Percentiles rank a stretch among this genome's conserved stretches.
Evolutionary conservation across 1,140 invertebrate species (phyloP).

Genomic region (Pogonomyrmex californicus): DNA sequence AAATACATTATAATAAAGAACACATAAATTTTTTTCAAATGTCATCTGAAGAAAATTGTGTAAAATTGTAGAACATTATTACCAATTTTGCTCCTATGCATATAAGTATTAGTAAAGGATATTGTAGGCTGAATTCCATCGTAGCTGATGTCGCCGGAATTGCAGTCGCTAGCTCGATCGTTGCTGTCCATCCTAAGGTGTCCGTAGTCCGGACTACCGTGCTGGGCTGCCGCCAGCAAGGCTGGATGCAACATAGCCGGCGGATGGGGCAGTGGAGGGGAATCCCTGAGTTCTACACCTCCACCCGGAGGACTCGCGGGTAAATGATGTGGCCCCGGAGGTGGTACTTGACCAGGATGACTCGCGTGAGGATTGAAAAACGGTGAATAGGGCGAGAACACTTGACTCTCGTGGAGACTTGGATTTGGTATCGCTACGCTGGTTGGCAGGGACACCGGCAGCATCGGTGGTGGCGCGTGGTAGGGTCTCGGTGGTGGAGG

Average conservation of each 20-base stretch:
- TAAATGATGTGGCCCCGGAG: constrained; percentile 87
- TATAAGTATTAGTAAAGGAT: constrained; percentile 91
- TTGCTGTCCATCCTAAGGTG: constrained; percentile 92
- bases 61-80: neutral
- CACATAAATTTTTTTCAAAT: neutral
- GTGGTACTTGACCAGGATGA: constrained; percentile 85
- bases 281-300: constrained; percentile 91
- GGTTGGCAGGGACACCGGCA: constrained; percentile 95
- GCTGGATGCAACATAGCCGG: constrained; percentile 93
- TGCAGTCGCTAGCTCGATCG: constrained; percentile 95
- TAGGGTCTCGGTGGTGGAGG: constrained; percentile 91
- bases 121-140: constrained; percentile 97
- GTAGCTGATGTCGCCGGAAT: constrained; percentile 94
- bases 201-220: constrained; percentile 92
- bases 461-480: constrained; percentile 92
- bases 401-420: constrained; percentile 97
- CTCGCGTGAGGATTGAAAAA: constrained; percentile 91
- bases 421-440: constrained; percentile 98
- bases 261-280: constrained; percentile 93
- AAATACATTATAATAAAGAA: neutral
- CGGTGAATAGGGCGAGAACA: constrained; percentile 96
- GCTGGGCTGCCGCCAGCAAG: constrained; percentile 92
- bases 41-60: constrained; percentile 23
- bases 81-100: neutral
- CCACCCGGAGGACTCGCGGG: constrained; percentile 88